Evolutionary conservation across 2,113 vertebrate species (phyloP).

Genomic region (Coptodon rendalli): DNA sequence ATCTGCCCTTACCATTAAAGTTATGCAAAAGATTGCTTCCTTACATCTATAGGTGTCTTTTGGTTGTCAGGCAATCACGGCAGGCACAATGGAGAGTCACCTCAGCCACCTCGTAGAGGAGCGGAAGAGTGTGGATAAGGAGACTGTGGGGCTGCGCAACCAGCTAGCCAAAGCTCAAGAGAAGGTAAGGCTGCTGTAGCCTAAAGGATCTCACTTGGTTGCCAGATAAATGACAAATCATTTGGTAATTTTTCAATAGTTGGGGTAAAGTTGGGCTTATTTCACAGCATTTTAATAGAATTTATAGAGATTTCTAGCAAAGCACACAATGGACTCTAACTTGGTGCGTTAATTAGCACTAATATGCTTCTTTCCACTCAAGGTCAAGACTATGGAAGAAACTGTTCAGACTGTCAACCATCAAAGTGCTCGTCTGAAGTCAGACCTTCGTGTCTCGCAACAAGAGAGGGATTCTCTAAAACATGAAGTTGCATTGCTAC

Average conservation of each 20-base stretch:
- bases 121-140: conserved; percentile 71
- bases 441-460: conserved; percentile 72
- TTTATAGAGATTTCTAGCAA: background rate
- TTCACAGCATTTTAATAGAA: background rate
- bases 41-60: background rate
- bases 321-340: background rate
- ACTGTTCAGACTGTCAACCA: conserved; percentile 72
- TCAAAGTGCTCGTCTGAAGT: conserved; percentile 74
- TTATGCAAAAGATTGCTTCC: background rate
- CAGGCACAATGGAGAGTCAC: conserved; percentile 71
- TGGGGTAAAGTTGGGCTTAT: background rate
- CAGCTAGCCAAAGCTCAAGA: conserved; percentile 77
- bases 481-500: conserved; percentile 77
- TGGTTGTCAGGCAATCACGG: conserved; percentile 66
- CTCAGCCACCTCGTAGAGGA: conserved; percentile 74
- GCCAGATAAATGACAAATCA: background rate
- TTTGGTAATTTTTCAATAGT: background rate
- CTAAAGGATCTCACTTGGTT: background rate
- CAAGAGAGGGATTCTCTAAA: conserved; percentile 83
- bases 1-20: background rate
- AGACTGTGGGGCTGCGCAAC: conserved; percentile 65
- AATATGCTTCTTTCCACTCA: background rate
- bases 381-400: conserved; percentile 81
- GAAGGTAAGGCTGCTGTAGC: conserved; percentile 64
- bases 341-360: background rate